Evolutionary conservation across 2,797 vertebrate species (phyloP).

Genomic region (Ctenosaura bakeri): DNA sequence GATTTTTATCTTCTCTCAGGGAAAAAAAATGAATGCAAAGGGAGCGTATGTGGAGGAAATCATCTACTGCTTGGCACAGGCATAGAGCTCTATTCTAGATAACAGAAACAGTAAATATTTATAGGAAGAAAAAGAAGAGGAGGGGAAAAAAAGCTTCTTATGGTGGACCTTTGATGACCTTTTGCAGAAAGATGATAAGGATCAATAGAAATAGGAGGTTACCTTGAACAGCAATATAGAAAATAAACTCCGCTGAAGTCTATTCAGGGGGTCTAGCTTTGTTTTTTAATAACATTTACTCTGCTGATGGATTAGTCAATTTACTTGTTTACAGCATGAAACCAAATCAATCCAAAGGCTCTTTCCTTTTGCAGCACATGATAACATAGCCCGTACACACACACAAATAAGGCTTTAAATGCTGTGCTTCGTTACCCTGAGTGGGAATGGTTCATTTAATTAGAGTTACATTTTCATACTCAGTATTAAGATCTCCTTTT

Average conservation of each 20-base stretch:
- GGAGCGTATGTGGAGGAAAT: no score
- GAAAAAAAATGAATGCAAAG: not conserved
- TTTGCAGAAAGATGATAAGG: conserved; percentile 43
- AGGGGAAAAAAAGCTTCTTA: not conserved
- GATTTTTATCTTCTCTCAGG: conserved; percentile 4
- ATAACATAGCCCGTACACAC: conserved; percentile 33
- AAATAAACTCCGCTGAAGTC: conserved; percentile 40
- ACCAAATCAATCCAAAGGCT: conserved; percentile 68
- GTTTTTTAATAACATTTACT: conserved; percentile 56
- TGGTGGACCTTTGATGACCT: conserved; percentile 44
- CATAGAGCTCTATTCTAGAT: not conserved
- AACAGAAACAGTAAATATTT: conserved; percentile 41
- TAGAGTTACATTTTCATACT: conserved; percentile 70
- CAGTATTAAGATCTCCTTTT: conserved; percentile 33
- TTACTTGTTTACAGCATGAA: conserved; percentile 67
- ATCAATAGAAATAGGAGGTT: conserved; percentile 32
- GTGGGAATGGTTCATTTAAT: conserved; percentile 68
- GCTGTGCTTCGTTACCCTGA: conserved; percentile 46
- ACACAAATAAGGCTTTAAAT: conserved; percentile 48
- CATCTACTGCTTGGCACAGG: not conserved
- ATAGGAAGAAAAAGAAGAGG: conserved; percentile 7
- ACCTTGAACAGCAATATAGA: not conserved
- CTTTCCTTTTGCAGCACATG: conserved; percentile 35
- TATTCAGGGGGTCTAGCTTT: not conserved
- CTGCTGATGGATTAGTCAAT: conserved; percentile 65